These are phyloP conservation scores for Microctenopoma steveboyesi DNA, from an alignment of 2,797 vertebrate species.

Conservation along the genomic window DNA sequence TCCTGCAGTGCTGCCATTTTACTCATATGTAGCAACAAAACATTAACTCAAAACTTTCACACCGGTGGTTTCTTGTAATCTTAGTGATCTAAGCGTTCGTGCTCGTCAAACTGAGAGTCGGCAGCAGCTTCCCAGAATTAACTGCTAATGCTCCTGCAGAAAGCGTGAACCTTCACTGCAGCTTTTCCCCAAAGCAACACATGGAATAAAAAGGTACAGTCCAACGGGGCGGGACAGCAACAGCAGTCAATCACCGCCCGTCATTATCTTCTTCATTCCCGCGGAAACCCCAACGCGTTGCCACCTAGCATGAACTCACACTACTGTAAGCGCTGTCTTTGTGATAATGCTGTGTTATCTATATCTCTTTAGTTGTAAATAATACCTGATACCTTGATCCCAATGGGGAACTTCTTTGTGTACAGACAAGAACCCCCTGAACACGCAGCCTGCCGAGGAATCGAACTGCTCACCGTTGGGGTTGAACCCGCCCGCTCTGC, in stretches of 20 bases:
- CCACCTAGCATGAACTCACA: no score
- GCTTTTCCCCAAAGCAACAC: background rate
- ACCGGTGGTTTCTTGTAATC: background rate
- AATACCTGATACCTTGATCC: no score
- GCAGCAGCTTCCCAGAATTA: background rate
- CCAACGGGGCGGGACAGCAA: no score
- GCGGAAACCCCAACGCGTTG: no score
- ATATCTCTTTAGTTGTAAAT: background rate
- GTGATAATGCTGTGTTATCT: slow-evolving; percentile 13
- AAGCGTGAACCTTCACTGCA: background rate
- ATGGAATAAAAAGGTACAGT: background rate
- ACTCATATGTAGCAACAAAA: slow-evolving; percentile 8
- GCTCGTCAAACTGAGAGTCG: background rate
- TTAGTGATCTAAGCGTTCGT: slow-evolving; percentile 14
- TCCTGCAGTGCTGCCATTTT: slow-evolving; percentile 29
- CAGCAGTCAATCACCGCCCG: no score
- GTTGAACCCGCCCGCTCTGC: no score
- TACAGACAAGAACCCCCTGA: no score
- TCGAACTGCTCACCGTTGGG: no score
- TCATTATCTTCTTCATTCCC: no score
- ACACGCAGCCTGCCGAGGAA: no score
- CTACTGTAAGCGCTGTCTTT: background rate
- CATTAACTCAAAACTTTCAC: slow-evolving; percentile 2
- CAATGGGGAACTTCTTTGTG: no score
- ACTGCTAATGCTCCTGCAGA: background rate